Conservation (phyloP, 1,140 invertebrate species). For the Potamilus streckersoni region DNA sequence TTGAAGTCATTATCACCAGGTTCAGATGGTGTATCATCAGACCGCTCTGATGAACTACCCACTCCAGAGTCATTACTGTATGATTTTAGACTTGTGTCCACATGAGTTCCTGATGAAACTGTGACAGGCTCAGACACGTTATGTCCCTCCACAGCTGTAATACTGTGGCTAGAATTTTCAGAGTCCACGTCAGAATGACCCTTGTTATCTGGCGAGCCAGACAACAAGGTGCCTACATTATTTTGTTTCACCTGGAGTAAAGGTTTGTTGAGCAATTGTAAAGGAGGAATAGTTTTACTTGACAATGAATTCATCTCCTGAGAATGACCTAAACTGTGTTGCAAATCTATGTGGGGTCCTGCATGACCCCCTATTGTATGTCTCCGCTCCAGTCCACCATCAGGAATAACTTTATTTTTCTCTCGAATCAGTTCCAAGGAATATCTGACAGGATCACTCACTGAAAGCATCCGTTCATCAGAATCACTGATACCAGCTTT, state of each 20-base stretch:
- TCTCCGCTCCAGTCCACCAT: too few relatives aligned
- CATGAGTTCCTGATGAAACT: slow-evolving; percentile 35
- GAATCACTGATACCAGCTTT: too few relatives aligned
- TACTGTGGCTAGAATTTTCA: slow-evolving; percentile 55
- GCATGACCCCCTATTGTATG: too few relatives aligned
- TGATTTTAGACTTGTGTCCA: slow-evolving; percentile 34
- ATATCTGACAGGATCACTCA: too few relatives aligned
- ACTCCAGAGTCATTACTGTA: slow-evolving; percentile 62
- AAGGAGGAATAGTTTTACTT: slow-evolving; percentile 21
- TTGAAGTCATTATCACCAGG: slow-evolving; percentile 56
- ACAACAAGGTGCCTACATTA: slow-evolving; percentile 11
- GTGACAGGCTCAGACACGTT: slow-evolving; percentile 40
- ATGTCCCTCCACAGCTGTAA: slow-evolving; percentile 46
- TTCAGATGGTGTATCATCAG: slow-evolving; percentile 61
- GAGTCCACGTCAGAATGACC: slow-evolving; percentile 29
- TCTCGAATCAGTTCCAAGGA: too few relatives aligned
- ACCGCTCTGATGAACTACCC: slow-evolving; percentile 60
- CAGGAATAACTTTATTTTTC: too few relatives aligned
- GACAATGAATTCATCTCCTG: too few relatives aligned
- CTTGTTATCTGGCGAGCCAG: slow-evolving; percentile 30
- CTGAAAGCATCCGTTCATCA: too few relatives aligned
- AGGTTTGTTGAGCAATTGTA: slow-evolving; percentile 49
- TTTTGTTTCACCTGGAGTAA: slow-evolving; percentile 32
- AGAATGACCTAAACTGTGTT: too few relatives aligned
- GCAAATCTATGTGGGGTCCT: too few relatives aligned